These are phyloP conservation scores for Harpalus rufipes DNA, from an alignment of 2,888 invertebrate genomes.

Conservation along the genomic window DNA sequence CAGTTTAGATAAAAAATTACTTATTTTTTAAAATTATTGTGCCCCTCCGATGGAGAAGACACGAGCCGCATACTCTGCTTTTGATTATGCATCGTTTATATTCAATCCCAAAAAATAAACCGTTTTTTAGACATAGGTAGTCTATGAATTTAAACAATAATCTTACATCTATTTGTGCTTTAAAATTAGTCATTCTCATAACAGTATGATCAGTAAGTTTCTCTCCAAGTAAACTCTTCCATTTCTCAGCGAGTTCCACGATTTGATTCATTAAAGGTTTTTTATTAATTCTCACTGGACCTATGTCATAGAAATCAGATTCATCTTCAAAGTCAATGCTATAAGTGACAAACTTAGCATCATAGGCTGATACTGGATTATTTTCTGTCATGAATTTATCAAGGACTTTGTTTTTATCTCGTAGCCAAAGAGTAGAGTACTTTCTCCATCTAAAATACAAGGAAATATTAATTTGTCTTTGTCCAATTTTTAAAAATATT, in stretches of 20 bases:
- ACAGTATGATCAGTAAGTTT: slow-evolving; percentile 84
- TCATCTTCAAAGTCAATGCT: slow-evolving; percentile 82
- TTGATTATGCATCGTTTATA: too few species aligned
- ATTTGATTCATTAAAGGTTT: slow-evolving; percentile 84
- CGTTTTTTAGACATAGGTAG: too few species aligned
- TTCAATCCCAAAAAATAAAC: too few species aligned
- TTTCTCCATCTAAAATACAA: slow-evolving; percentile 82
- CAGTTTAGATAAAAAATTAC: too few species aligned
- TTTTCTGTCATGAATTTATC: slow-evolving; percentile 87
- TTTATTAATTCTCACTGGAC: slow-evolving; percentile 87
- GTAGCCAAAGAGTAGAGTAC: slow-evolving; percentile 87
- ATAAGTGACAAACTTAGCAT: slow-evolving; percentile 92
- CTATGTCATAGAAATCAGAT: slow-evolving; percentile 82
- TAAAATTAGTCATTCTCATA: slow-evolving; percentile 84
- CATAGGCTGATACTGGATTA: slow-evolving; percentile 84
- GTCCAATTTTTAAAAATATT: too few species aligned
- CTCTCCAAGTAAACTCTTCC: slow-evolving; percentile 87
- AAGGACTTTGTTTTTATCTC: slow-evolving; percentile 86
- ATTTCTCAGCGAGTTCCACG: slow-evolving; percentile 87
- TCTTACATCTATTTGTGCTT: slow-evolving; percentile 83
- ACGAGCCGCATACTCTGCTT: too few species aligned
- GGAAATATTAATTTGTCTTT: too few species aligned
- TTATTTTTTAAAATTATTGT: too few species aligned
- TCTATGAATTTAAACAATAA: background rate
- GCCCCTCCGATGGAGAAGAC: too few species aligned